Evolutionary conservation across 1,140 invertebrate species (phyloP).

Genomic region (Drosophila tropicalis): DNA sequence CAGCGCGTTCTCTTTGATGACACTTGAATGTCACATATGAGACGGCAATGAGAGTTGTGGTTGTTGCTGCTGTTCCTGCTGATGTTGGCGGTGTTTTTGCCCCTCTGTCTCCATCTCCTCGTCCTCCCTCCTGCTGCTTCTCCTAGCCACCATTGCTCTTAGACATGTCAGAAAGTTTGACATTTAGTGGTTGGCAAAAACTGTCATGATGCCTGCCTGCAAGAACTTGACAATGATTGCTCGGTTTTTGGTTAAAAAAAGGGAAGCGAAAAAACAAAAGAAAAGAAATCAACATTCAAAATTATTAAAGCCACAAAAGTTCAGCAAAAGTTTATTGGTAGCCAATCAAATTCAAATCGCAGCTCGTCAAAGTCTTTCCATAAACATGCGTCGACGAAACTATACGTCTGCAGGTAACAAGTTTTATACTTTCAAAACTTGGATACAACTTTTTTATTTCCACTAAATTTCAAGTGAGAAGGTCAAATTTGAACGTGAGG

Average conservation of each 20-base stretch:
- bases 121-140: not conserved
- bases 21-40: conserved; percentile 78
- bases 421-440: not conserved
- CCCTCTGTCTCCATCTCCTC: not conserved
- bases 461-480: too few species aligned
- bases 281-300: not conserved
- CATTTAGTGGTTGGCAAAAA: conserved; percentile 81
- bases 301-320: conserved; percentile 14
- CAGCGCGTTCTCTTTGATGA: conserved; percentile 70
- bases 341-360: conserved; percentile 5
- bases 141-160: conserved; percentile 1
- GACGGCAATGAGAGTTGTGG: conserved; percentile 41
- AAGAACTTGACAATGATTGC: conserved; percentile 75
- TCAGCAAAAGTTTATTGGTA: conserved; percentile 5
- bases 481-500: too few species aligned
- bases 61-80: conserved; percentile 25
- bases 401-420: not conserved
- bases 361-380: not conserved
- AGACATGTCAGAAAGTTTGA: conserved; percentile 72
- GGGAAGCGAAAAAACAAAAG: not conserved
- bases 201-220: conserved; percentile 61
- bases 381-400: not conserved
- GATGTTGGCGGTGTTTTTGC: too few species aligned
- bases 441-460: too few species aligned
- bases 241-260: conserved; percentile 48